Conservation (phyloP, 2,113 vertebrate species). For the Podocnemis expansa region DNA sequence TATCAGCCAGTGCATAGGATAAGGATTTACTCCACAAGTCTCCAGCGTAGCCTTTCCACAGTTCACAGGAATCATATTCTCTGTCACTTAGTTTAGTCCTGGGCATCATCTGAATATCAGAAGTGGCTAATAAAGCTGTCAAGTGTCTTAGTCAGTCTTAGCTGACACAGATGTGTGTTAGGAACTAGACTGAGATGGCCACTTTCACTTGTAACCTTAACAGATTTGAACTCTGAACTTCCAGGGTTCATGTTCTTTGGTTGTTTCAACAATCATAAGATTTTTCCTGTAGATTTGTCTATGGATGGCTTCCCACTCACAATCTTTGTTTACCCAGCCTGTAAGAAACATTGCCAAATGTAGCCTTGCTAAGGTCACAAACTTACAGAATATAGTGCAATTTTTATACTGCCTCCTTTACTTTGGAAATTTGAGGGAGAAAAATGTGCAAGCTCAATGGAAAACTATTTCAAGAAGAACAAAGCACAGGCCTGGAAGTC, state of each 20-base stretch:
- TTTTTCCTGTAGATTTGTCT: neutral
- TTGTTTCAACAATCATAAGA: neutral
- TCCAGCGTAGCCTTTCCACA: neutral
- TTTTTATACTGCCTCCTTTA: neutral
- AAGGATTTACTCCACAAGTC: neutral
- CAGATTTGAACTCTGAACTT: neutral
- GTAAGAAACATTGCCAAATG: neutral
- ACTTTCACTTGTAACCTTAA: neutral
- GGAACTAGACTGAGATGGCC: neutral
- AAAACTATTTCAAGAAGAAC: neutral
- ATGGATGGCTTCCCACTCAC: neutral
- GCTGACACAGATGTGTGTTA: neutral
- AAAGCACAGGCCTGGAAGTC: neutral
- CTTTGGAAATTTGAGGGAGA: neutral
- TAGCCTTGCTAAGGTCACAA: neutral
- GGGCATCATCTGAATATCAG: neutral
- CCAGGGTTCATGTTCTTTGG: accelerated
- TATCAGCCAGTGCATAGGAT: neutral
- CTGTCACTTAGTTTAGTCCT: neutral
- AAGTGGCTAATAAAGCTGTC: neutral
- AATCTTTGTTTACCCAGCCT: neutral
- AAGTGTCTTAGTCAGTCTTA: neutral
- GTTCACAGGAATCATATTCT: neutral
- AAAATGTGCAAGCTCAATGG: neutral
- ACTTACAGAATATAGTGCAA: neutral